A percentile compares a stretch with the other conserved stretches of the same genome.
Conservation (phyloP, 2,113 vertebrate genomes). For the Petroica traversi region DNA sequence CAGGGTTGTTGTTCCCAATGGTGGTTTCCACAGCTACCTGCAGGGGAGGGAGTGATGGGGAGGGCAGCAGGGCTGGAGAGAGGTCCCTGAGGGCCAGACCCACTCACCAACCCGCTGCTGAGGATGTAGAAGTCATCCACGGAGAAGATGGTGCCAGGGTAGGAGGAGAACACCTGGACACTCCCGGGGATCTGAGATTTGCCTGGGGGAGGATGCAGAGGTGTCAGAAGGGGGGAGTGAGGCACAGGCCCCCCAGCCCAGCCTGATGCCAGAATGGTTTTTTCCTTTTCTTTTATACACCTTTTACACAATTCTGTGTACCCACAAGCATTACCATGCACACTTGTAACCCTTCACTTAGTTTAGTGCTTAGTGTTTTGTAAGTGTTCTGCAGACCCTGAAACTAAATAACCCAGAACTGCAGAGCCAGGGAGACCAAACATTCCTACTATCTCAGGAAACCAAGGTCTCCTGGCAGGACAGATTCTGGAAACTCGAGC, state of each 20-base stretch:
- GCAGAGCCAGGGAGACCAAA: too few species aligned
- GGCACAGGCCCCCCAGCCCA: background rate
- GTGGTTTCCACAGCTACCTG: slow-evolving; percentile 93
- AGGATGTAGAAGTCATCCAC: slow-evolving; percentile 95
- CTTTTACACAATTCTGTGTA: too few species aligned
- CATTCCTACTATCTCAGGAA: too few species aligned
- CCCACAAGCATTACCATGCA: too few species aligned
- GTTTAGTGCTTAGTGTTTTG: too few species aligned
- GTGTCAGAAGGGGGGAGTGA: background rate
- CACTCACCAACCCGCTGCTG: slow-evolving; percentile 90
- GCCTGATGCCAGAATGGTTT: too few species aligned
- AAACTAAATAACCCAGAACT: too few species aligned
- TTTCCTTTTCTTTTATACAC: too few species aligned
- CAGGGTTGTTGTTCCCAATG: slow-evolving; percentile 88
- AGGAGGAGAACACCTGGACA: slow-evolving; percentile 87
- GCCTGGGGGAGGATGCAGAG: slow-evolving; percentile 57
- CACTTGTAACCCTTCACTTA: too few species aligned
- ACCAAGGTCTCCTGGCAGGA: too few species aligned
- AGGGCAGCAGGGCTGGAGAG: rapidly evolving
- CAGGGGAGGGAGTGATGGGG: background rate
- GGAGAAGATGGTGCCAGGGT: slow-evolving; percentile 91
- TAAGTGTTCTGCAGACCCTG: too few species aligned
- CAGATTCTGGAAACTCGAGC: too few species aligned
- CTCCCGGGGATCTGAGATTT: slow-evolving; percentile 75
- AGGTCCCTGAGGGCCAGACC: background rate